Evolutionary conservation across 1,140 invertebrate species (phyloP).

Genomic region (Leptinotarsa lineolata): DNA sequence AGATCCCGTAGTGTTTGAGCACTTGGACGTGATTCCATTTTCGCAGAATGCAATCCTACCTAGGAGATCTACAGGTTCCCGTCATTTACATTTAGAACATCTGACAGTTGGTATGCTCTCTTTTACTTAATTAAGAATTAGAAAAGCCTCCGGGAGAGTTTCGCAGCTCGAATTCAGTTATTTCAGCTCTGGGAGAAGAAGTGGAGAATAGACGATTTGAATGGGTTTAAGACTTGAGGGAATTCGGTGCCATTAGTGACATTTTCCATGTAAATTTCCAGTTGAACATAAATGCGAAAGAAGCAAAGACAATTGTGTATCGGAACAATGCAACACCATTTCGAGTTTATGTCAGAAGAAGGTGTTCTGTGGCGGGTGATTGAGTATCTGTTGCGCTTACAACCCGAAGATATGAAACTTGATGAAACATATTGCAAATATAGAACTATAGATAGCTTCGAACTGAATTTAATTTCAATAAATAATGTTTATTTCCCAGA

Average conservation of each 20-base stretch:
- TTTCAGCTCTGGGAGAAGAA: slow-evolving; percentile 1
- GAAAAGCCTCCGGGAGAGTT: slow-evolving; percentile 7
- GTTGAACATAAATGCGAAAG: background rate
- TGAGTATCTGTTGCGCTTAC: too few relatives aligned
- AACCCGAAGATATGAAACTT: too few relatives aligned
- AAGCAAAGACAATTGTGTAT: background rate
- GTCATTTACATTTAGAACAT: slow-evolving; percentile 24
- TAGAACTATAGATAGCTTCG: too few relatives aligned
- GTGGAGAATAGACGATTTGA: slow-evolving; percentile 10
- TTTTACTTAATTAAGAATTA: slow-evolving; percentile 23
- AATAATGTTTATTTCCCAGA: too few relatives aligned
- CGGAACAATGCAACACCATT: too few relatives aligned
- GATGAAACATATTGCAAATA: too few relatives aligned
- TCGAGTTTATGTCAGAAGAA: too few relatives aligned
- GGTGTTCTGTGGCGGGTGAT: too few relatives aligned
- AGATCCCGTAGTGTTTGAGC: slow-evolving; percentile 31
- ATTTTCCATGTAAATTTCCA: slow-evolving; percentile 11
- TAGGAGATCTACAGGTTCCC: slow-evolving; percentile 37
- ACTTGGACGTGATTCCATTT: slow-evolving; percentile 39
- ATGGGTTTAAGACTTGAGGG: slow-evolving; percentile 7
- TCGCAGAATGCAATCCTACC: slow-evolving; percentile 31
- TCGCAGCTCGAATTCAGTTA: slow-evolving; percentile 13
- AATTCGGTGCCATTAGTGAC: slow-evolving; percentile 7
- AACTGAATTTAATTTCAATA: too few relatives aligned
- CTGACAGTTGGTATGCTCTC: slow-evolving; percentile 24